phyloP scores from a whole-genome alignment of 2,113 vertebrate genomes.

The Trinectes maculatus region DNA sequence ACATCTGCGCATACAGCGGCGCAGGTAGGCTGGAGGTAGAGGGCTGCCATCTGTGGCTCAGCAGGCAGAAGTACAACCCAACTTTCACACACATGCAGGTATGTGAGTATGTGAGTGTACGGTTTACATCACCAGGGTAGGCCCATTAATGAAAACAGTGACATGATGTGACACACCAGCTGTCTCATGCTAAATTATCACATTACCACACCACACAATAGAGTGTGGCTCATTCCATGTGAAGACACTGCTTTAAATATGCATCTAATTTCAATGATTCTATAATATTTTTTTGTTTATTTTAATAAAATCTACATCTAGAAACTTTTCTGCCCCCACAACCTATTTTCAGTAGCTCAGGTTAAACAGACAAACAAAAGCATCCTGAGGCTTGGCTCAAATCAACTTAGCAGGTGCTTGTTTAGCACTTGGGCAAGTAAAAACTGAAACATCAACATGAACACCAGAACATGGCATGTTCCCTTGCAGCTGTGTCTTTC shows the following conservation, averaged over 20 bases:
- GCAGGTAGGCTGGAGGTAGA: conserved; percentile 54
- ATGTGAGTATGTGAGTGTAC: conserved; percentile 22
- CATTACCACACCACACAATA: background rate
- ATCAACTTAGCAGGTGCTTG: conserved; percentile 42
- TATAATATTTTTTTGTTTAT: background rate
- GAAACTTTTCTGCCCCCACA: background rate
- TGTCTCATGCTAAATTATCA: conserved; percentile 29
- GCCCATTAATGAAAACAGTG: conserved; percentile 37
- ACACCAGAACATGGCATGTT: conserved; percentile 27
- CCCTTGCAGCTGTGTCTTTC: conserved; percentile 3
- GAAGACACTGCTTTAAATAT: conserved; percentile 3
- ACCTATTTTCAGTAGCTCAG: background rate
- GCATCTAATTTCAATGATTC: background rate
- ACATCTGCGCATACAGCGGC: conserved; percentile 44
- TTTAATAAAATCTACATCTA: too few relatives aligned
- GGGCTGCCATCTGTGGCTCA: conserved; percentile 74
- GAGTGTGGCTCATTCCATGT: background rate
- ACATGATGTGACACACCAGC: conserved; percentile 36
- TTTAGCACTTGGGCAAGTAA: conserved; percentile 17
- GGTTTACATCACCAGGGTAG: conserved; percentile 25
- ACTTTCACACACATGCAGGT: background rate
- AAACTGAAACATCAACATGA: conserved; percentile 11
- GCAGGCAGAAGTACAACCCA: conserved; percentile 61
- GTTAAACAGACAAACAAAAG: background rate
- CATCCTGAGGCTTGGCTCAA: background rate